Conservation (phyloP, 2,888 invertebrate species). For the Nasonia oneida region DNA sequence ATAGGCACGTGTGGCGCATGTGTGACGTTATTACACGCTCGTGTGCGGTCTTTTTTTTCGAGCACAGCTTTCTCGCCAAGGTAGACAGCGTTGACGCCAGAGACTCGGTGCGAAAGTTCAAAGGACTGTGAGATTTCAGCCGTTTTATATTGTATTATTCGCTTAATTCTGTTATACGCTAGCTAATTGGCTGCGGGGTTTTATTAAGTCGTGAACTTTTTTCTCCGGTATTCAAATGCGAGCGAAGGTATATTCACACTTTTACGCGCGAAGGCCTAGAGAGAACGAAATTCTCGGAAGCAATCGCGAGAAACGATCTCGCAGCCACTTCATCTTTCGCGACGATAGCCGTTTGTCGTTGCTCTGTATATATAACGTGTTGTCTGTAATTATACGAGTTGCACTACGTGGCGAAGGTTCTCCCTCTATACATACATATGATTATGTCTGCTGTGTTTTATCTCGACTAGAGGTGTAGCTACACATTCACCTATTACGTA, state of each 20-base stretch:
- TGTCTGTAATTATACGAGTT: not conserved
- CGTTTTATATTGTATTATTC: not conserved
- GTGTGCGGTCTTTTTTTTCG: not conserved
- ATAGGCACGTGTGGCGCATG: not conserved
- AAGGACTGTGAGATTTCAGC: slow-evolving; percentile 15
- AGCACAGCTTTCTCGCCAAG: not conserved
- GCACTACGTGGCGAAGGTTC: not conserved
- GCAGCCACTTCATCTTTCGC: slow-evolving; percentile 18
- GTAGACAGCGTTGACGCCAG: not conserved
- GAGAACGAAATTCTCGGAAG: slow-evolving; percentile 23
- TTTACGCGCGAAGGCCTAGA: not conserved
- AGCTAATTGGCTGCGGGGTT: not conserved
- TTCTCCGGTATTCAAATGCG: not conserved
- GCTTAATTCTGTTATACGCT: not conserved
- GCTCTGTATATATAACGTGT: not conserved
- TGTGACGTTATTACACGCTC: not conserved
- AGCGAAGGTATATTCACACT: not conserved
- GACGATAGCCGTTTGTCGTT: slow-evolving; percentile 23
- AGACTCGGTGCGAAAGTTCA: slow-evolving; percentile 37
- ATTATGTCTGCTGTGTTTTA: slow-evolving; percentile 6
- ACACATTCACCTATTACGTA: slow-evolving; percentile 22
- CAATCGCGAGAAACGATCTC: slow-evolving; percentile 30
- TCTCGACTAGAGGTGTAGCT: slow-evolving; percentile 1
- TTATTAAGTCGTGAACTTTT: not conserved
- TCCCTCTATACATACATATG: not conserved